Base-by-base conservation (phyloP, 2,113 vertebrate genomes). In the Athene noctua region DNA sequence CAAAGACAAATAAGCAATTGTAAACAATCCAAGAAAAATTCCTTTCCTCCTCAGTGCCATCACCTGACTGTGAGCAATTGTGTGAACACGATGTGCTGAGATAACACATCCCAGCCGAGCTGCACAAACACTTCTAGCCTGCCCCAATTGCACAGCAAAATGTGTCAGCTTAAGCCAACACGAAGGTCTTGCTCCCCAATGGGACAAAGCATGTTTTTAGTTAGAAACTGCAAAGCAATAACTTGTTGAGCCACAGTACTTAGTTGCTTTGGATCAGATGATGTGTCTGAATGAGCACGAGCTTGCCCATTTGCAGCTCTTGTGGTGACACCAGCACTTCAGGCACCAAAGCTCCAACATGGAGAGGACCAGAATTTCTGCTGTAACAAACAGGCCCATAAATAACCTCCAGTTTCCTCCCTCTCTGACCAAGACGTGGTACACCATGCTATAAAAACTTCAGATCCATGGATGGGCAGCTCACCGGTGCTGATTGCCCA, bases 1-100 rank as follows among this genome's bases (percentile, higher is more conserved):
- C 86, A 81, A 89, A 95, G 73, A 83, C 65, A 92, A 94, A 92
- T 34, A 84, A 92, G n/a, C 19, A 83, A 42, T 54, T 88, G 71
- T 71, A 96, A 96, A 93, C 80, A 94, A 87, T 49, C 13, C 19
- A 34, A 71, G 83, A 90, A 94, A 93, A 94, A 65, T 57, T 91
- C 78, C 73, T 86, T 68, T 95, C 71, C 77, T 88, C 82, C 54
- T 0, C 3, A 92, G 83, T 57, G 86, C 86, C 72, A 86, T 84
- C 94, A 95, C 90, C 91, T 94, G 94, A 95, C 81, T 68, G 73
- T 67, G 29, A 88, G 71, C 77, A 95, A 91, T n/a, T 75, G 77
- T 72, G 87, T 77, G 78, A 94, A 80, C 44, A 57, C 0, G 5
- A 82, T 68, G 54, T 90, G 94, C 87, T 96, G 95, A 96, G 87